These are phyloP conservation scores for Macaria notata DNA, from an alignment of 2,888 invertebrate genomes.

Conservation along the genomic window DNA sequence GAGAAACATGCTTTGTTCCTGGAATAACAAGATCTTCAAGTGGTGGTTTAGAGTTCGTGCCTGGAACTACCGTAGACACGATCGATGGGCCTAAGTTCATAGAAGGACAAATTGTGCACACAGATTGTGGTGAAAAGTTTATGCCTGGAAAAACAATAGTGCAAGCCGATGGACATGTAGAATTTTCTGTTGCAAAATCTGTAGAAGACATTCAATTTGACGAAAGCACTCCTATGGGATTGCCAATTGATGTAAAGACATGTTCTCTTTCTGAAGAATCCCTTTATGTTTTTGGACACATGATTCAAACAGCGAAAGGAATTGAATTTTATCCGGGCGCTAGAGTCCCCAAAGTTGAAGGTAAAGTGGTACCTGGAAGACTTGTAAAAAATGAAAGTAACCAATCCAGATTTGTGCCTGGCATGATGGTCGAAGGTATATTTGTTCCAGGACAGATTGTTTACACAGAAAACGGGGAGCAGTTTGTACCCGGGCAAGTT, in stretches of 20 bases:
- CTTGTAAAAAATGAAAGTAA: conserved; percentile 83
- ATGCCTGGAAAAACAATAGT: conserved; percentile 83
- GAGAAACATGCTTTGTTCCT: conserved; percentile 82
- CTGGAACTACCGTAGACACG: conserved; percentile 84
- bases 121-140: conserved; percentile 83
- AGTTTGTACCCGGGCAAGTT: conserved; percentile 88
- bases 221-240: conserved; percentile 78
- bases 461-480: conserved; percentile 86
- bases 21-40: conserved; percentile 77
- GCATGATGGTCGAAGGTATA: conserved; percentile 85
- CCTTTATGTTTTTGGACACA: conserved; percentile 84
- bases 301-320: conserved; percentile 84
- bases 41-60: conserved; percentile 77
- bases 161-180: conserved; percentile 73
- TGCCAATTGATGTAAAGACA: conserved; percentile 82
- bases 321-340: conserved; percentile 86
- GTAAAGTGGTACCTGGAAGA: conserved; percentile 85
- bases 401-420: conserved; percentile 86
- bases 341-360: conserved; percentile 74
- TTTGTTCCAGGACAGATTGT: conserved; percentile 88
- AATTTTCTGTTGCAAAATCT: conserved; percentile 83
- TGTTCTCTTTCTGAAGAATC: conserved; percentile 77
- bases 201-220: conserved; percentile 80
- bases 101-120: conserved; percentile 84
- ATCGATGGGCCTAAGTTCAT: conserved; percentile 85